phyloP scores from a whole-genome alignment of 2,888 invertebrate genomes.

The Tanytarsus gracilentus region DNA sequence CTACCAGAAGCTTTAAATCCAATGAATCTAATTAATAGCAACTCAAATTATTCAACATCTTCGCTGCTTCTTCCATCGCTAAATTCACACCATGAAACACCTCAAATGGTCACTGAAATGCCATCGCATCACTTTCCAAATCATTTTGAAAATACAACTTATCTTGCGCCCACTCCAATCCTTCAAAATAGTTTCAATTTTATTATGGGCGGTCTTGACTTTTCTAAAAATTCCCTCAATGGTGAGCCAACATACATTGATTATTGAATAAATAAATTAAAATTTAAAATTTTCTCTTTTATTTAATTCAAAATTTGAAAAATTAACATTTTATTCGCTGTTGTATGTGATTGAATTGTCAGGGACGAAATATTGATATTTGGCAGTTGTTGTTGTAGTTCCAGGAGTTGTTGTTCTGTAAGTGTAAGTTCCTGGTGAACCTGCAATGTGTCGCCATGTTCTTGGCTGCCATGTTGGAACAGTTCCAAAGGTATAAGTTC shows the following conservation, averaged over 20 bases:
- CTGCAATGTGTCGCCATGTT: too few relatives aligned
- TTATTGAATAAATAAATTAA: background rate
- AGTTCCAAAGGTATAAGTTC: too few relatives aligned
- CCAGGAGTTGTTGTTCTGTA: too few relatives aligned
- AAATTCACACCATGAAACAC: constrained; percentile 14
- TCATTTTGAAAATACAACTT: constrained; percentile 14
- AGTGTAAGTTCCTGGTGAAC: too few relatives aligned
- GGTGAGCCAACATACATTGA: constrained; percentile 22
- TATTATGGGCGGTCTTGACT: constrained; percentile 17
- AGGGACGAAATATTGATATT: too few relatives aligned
- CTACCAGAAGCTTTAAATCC: constrained; percentile 19
- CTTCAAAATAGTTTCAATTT: constrained; percentile 21
- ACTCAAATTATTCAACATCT: background rate
- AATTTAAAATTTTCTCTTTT: background rate
- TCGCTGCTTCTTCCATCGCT: background rate
- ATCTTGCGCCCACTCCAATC: constrained; percentile 13
- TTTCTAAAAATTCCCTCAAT: constrained; percentile 22
- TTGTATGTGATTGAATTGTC: background rate
- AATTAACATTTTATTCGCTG: background rate
- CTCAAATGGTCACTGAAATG: constrained; percentile 7
- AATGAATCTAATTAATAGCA: constrained; percentile 9
- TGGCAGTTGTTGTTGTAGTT: too few relatives aligned
- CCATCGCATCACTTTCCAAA: constrained; percentile 11
- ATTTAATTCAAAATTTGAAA: background rate
- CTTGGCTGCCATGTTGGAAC: too few relatives aligned